These are phyloP conservation scores for Chlamydotis undulata DNA, from an alignment of 2,113 vertebrate genomes.

Conservation along the genomic window DNA sequence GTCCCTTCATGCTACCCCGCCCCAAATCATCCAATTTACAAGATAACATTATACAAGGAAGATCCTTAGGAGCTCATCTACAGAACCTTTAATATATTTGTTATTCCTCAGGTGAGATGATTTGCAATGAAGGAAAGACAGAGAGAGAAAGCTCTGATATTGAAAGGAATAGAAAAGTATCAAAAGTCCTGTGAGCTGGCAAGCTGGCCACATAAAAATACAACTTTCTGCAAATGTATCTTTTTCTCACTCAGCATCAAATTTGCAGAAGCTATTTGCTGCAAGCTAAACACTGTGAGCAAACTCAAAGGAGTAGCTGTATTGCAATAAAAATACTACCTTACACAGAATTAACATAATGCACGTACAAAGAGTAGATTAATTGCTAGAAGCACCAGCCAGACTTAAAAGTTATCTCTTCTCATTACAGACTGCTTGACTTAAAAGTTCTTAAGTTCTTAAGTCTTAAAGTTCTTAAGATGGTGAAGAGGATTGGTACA, in stretches of 20 bases:
- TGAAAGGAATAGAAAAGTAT: not conserved
- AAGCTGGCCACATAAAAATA: not conserved
- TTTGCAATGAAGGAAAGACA: not conserved
- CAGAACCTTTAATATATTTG: not conserved
- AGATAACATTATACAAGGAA: not conserved
- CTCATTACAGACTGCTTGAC: not conserved
- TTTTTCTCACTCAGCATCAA: not conserved
- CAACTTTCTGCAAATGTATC: not conserved
- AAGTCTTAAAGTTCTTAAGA: not conserved
- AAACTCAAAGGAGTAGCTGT: not conserved
- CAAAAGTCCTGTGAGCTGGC: not conserved
- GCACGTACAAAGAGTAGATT: not conserved
- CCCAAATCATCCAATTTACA: not conserved
- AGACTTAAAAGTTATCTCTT: not conserved
- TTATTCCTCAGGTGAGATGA: not conserved
- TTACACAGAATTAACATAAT: not conserved
- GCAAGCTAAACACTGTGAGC: not conserved
- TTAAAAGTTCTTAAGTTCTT: not conserved
- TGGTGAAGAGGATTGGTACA: not conserved
- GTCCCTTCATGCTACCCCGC: fast-evolving
- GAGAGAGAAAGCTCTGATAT: not conserved
- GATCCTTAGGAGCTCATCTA: not conserved
- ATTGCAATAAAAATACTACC: not conserved
- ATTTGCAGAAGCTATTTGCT: not conserved
- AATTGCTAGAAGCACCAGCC: not conserved